phyloP scores from a whole-genome alignment of 2,113 vertebrate species.

The Phaethornis superciliosus region DNA sequence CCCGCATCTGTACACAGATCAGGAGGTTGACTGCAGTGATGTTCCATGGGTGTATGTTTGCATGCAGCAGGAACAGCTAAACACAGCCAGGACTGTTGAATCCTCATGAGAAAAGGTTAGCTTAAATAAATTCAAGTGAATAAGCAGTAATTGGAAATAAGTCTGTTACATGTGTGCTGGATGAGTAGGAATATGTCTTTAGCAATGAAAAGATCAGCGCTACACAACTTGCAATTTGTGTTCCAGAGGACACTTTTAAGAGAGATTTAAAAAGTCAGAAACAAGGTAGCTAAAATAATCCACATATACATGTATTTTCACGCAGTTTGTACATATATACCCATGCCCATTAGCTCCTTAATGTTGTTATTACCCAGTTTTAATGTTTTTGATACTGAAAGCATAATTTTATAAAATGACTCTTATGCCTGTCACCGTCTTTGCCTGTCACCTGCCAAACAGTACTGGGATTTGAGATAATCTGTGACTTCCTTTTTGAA shows the following conservation, averaged over 20 bases:
- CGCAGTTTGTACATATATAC: background rate
- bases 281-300: background rate
- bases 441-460: conserved; percentile 12
- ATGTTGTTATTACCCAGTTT: background rate
- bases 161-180: background rate
- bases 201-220: background rate
- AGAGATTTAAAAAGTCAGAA: background rate
- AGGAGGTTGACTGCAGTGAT: background rate
- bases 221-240: background rate
- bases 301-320: background rate
- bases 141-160: background rate
- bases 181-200: background rate
- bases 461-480: conserved; percentile 44
- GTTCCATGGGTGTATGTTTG: background rate
- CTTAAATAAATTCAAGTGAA: background rate
- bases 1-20: rapidly evolving
- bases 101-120: background rate
- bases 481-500: conserved; percentile 7
- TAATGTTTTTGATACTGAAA: background rate
- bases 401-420: background rate
- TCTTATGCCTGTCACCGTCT: background rate
- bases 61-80: background rate
- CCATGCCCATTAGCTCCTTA: background rate
- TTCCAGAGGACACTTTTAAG: background rate
- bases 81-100: background rate